Conservation (phyloP, 2,113 vertebrate species). For the Ochotona curzoniae region DNA sequence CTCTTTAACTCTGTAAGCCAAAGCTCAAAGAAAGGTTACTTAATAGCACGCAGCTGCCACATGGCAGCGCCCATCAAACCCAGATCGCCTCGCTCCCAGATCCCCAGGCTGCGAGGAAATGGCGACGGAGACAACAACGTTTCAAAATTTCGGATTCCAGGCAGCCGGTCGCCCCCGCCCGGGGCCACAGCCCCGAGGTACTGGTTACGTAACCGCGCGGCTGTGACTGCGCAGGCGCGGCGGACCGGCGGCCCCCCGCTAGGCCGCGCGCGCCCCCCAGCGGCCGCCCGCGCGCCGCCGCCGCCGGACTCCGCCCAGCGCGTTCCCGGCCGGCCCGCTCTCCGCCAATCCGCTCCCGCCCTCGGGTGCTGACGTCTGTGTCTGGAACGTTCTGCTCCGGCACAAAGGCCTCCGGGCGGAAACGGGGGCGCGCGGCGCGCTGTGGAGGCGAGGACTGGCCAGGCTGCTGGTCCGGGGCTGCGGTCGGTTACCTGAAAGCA, state of each 20-base stretch:
- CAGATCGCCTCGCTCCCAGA: background rate
- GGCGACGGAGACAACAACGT: background rate
- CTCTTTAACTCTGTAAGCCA: background rate
- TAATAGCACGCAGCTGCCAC: background rate
- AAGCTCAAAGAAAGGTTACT: background rate
- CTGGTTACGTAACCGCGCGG: background rate
- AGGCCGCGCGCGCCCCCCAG: background rate
- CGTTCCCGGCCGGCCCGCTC: background rate
- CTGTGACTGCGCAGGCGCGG: background rate
- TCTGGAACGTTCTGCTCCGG: background rate
- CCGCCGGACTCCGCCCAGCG: rapidly evolving
- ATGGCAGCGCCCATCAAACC: background rate
- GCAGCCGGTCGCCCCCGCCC: background rate
- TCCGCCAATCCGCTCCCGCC: background rate
- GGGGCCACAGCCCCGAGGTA: rapidly evolving
- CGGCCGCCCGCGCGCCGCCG: background rate
- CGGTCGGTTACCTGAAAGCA: background rate
- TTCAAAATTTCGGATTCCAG: background rate
- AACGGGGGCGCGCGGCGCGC: background rate
- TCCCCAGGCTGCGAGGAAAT: background rate
- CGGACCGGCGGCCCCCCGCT: too few relatives aligned
- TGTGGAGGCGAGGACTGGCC: rapidly evolving
- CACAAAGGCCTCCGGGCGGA: background rate
- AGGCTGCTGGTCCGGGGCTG: rapidly evolving
- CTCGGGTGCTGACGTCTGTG: background rate